Evolutionary conservation across 2,797 vertebrate species (phyloP).

Genomic region (Microchirus variegatus): DNA sequence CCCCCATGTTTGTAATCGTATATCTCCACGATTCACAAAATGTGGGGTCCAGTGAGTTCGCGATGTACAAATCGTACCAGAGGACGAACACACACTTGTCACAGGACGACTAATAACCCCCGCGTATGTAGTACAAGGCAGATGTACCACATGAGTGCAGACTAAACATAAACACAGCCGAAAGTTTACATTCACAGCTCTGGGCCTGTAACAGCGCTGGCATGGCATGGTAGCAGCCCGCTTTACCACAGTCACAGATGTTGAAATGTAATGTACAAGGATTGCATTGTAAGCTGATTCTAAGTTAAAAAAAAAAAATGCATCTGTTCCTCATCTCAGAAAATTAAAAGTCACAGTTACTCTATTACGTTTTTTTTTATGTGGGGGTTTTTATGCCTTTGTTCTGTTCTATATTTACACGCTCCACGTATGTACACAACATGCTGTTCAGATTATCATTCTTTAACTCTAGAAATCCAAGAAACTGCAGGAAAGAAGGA

Average conservation of each 20-base stretch:
- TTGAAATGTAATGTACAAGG: conserved; percentile 16
- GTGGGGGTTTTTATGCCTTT: conserved; percentile 11
- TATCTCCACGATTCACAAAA: conserved; percentile 11
- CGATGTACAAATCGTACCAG: conserved; percentile 6
- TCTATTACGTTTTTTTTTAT: conserved; percentile 48
- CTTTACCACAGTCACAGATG: conserved; percentile 33
- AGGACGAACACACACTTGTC: conserved; percentile 7
- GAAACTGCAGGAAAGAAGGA: conserved; percentile 59
- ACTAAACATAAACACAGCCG: conserved; percentile 58
- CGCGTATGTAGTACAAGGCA: conserved; percentile 24
- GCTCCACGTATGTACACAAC: background rate
- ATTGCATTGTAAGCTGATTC: conserved; percentile 1
- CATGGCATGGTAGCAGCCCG: conserved; percentile 27
- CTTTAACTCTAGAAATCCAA: conserved; percentile 36
- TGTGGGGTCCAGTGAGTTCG: background rate
- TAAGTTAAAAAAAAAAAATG: background rate
- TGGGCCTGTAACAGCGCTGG: conserved; percentile 25
- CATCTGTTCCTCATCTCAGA: conserved; percentile 46
- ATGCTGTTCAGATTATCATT: conserved; percentile 34
- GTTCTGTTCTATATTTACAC: conserved; percentile 4
- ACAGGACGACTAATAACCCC: conserved; percentile 14
- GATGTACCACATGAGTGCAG: conserved; percentile 39
- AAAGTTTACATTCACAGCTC: conserved; percentile 46
- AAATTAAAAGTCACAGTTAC: conserved; percentile 46
- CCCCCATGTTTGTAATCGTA: background rate